These are phyloP conservation scores for Acleris holmiana DNA, from an alignment of 2,888 invertebrate species.

Conservation along the genomic window DNA sequence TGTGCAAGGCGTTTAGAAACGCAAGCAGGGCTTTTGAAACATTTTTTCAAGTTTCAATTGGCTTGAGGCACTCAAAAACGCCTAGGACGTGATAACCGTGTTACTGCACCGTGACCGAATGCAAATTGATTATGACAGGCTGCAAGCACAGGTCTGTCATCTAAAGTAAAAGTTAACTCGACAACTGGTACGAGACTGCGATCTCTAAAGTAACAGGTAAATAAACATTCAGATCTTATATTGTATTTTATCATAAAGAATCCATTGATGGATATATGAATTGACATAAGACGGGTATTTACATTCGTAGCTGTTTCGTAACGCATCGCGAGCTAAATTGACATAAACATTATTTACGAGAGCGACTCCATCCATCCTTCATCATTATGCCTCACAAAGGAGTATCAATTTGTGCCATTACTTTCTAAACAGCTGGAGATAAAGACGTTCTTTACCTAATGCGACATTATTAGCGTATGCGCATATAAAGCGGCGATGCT, in stretches of 20 bases:
- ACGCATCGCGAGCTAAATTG: slow-evolving; percentile 24
- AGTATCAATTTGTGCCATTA: slow-evolving; percentile 43
- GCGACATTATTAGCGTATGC: slow-evolving; percentile 57
- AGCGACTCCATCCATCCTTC: slow-evolving; percentile 34
- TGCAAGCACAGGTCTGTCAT: slow-evolving; percentile 8
- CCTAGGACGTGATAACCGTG: slow-evolving; percentile 20
- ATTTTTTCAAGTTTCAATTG: slow-evolving; percentile 51
- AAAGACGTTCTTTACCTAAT: slow-evolving; percentile 50
- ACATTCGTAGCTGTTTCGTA: slow-evolving; percentile 32
- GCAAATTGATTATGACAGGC: slow-evolving; percentile 15
- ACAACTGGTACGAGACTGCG: background rate
- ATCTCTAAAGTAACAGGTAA: background rate
- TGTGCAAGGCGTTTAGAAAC: slow-evolving; percentile 67
- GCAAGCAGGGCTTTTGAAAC: slow-evolving; percentile 43
- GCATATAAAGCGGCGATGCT: slow-evolving; percentile 56
- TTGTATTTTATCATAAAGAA: no score
- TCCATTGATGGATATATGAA: slow-evolving; percentile 9
- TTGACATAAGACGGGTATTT: slow-evolving; percentile 30
- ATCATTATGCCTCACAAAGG: slow-evolving; percentile 35
- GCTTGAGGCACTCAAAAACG: slow-evolving; percentile 39
- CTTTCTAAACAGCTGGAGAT: slow-evolving; percentile 52
- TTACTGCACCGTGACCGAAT: slow-evolving; percentile 23
- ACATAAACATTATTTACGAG: slow-evolving; percentile 35
- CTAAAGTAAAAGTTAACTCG: slow-evolving; percentile 12
- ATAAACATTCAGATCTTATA: background rate